phyloP scores from a whole-genome alignment of 2,113 vertebrate species.

The Okapia johnstoni region DNA sequence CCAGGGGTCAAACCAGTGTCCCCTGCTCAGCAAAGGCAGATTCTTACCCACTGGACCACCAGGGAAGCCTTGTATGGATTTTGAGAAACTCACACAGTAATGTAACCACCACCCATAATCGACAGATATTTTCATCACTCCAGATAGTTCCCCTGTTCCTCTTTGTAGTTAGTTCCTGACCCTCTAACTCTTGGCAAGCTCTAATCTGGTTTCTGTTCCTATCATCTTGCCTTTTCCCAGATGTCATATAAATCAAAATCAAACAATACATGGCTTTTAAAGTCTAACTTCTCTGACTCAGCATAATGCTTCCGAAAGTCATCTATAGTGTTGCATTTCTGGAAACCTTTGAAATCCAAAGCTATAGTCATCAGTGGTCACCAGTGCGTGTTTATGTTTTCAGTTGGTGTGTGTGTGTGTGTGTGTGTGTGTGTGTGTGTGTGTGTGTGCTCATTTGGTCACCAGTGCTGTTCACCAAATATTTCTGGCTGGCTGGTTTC shows the following conservation, averaged over 20 bases:
- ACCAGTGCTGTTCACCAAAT: not conserved
- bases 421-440: not conserved
- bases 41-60: not conserved
- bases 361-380: not conserved
- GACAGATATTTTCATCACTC: not conserved
- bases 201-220: not conserved
- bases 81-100: not conserved
- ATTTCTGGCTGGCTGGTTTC: not conserved
- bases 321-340: not conserved
- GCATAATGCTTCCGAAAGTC: not conserved
- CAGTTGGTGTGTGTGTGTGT: not conserved
- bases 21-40: not conserved
- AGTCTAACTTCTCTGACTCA: not conserved
- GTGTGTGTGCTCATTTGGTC: not conserved
- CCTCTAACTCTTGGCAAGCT: not conserved
- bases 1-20: not conserved
- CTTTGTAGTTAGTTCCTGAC: not conserved
- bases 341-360: not conserved
- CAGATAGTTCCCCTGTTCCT: not conserved
- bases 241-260: not conserved
- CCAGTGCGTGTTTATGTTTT: not conserved
- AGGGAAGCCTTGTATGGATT: not conserved
- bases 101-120: not conserved
- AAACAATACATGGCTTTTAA: not conserved
- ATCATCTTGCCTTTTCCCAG: not conserved